Base-by-base conservation (phyloP, 2,113 vertebrate species). In the Proterorhinus semilunaris region DNA sequence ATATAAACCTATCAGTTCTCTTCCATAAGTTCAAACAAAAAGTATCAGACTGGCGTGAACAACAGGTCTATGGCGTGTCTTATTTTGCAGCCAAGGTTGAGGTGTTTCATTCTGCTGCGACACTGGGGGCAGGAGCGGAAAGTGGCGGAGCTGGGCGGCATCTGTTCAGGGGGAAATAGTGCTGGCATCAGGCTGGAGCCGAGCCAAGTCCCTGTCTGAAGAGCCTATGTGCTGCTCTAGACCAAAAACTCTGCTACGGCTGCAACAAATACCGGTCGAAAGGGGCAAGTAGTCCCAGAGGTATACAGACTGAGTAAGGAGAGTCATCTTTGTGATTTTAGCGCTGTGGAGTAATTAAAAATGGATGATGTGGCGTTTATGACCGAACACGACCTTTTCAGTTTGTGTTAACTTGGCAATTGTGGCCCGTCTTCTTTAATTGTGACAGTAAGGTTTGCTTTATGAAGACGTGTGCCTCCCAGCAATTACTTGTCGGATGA, bases 111-210 rank as follows among this genome's bases (percentile, higher is more conserved):
- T 78, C 54, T 55, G 43, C 8, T 51, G 43, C 49, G 68, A 51
- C 67, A 58, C 65, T 46, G 15, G 12, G 61, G 58, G 75, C 62
- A 59, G 50, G 68, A 82, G 74, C 71, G 79, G 70, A 75, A 59
- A 45, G 9, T 55, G 75, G 59, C 65, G 58, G 21, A 54, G 73
- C 16, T 62, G 70, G 75, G 72, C 75, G 69, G 76, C 80, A 83
- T 83, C 82, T 86, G 80, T 74, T 83, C 63, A 67, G 75, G 65
- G 71, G 76, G 15, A 65, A 64, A 54, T 69, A 52, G 68, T n/a
- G 55, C 67, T 62, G 80, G 75, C 73, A 54, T 75, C 46, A 10
- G 68, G 74, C 62, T 80, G 78, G 70, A 68, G 71, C 72, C 65
- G 64, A 0, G 49, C 36, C 69, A 53, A 62, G 62, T 68, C 75